These are phyloP conservation scores for Cephalopachus bancanus DNA, from an alignment of 2,797 vertebrate species.

Conservation along the genomic window DNA sequence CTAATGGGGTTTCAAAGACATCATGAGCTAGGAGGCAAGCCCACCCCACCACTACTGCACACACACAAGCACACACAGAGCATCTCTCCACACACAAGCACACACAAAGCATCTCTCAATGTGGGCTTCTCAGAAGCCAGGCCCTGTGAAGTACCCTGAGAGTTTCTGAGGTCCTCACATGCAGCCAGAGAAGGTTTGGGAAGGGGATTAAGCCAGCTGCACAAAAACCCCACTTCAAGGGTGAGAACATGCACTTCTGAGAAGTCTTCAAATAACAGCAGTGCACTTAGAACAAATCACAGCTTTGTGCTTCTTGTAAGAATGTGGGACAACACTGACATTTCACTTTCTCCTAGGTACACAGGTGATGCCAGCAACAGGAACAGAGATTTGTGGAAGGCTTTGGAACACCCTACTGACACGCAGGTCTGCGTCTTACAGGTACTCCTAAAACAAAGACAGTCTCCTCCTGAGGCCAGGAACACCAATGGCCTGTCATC, in stretches of 20 bases:
- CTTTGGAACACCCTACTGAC: background rate
- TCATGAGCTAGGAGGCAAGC: slow-evolving; percentile 29
- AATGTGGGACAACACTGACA: background rate
- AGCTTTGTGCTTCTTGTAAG: background rate
- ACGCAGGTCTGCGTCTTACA: background rate
- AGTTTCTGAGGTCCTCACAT: slow-evolving; percentile 14
- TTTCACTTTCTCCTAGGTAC: background rate
- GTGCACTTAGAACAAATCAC: background rate
- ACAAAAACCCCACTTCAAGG: background rate
- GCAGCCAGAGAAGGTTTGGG: background rate
- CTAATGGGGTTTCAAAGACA: background rate
- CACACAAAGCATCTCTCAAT: background rate
- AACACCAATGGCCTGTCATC: background rate
- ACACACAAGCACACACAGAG: background rate
- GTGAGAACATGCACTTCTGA: background rate
- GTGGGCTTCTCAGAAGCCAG: slow-evolving; percentile 3
- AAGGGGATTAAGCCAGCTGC: background rate
- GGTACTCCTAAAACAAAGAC: background rate
- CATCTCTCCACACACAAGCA: background rate
- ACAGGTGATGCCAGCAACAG: background rate
- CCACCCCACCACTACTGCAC: too few species aligned
- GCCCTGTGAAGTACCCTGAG: background rate
- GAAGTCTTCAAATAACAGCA: background rate
- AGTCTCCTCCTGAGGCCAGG: background rate
- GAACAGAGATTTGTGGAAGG: background rate